Percentiles rank a stretch among this genome's conserved stretches.
phyloP scores from a whole-genome alignment of 1,140 invertebrate genomes.

The Dysdera silvatica region DNA sequence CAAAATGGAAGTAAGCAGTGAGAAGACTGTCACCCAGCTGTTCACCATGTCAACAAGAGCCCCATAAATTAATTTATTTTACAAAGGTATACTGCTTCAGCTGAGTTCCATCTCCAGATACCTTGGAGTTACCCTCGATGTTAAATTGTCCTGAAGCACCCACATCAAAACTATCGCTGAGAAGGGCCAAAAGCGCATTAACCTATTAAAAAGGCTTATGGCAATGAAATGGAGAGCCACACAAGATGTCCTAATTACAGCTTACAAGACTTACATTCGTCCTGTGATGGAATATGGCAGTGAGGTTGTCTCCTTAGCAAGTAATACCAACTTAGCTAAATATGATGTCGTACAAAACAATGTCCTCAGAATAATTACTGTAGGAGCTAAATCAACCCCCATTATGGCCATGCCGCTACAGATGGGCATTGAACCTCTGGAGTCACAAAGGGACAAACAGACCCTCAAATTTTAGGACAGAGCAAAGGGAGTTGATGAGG shows the following conservation, averaged over 20 bases:
- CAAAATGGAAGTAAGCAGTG: slow-evolving; percentile 1
- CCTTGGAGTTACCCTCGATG: not conserved
- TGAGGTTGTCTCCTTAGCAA: not conserved
- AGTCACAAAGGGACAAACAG: slow-evolving; percentile 2
- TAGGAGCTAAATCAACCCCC: not conserved
- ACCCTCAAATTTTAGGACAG: no score
- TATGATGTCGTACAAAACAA: slow-evolving; percentile 1
- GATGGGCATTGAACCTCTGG: slow-evolving; percentile 6
- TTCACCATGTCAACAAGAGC: slow-evolving; percentile 4
- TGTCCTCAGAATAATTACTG: slow-evolving; percentile 6
- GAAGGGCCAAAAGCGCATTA: not conserved
- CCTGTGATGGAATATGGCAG: slow-evolving; percentile 3
- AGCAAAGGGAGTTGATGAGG: no score
- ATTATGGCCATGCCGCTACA: not conserved
- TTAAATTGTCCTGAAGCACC: slow-evolving; percentile 9
- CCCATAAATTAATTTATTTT: not conserved
- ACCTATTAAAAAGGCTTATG: slow-evolving; percentile 3
- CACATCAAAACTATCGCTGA: not conserved
- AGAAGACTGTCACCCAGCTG: not conserved
- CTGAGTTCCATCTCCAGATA: not conserved
- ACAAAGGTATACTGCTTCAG: not conserved
- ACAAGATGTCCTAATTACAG: slow-evolving; percentile 2
- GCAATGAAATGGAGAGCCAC: slow-evolving; percentile 5
- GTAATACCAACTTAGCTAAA: not conserved
- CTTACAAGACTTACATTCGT: not conserved